Percentiles rank a stretch among this genome's conserved stretches.
These are phyloP conservation scores for Venturia canescens DNA, from an alignment of 1,140 invertebrate species.

Conservation along the genomic window DNA sequence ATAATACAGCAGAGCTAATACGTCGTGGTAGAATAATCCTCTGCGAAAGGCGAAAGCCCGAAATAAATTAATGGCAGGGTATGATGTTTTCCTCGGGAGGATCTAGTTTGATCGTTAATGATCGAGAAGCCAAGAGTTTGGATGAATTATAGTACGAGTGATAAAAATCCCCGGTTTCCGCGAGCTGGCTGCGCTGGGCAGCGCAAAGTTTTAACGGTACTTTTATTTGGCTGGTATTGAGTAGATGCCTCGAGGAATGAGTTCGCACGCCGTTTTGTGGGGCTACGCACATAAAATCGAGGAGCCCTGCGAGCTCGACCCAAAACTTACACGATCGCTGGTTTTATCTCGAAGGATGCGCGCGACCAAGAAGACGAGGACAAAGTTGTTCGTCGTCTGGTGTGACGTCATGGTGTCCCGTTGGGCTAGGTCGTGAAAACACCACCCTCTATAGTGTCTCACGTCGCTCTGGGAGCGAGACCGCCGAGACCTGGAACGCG, in stretches of 20 bases:
- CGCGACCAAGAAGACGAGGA: constrained; percentile 12
- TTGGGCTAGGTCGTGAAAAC: constrained; percentile 69
- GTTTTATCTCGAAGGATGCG: background rate
- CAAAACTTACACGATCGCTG: background rate
- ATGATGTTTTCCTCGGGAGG: too few relatives aligned
- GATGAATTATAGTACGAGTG: background rate
- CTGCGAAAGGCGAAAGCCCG: too few relatives aligned
- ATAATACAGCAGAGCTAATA: too few relatives aligned
- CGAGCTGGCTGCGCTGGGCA: too few relatives aligned
- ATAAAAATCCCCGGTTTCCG: background rate
- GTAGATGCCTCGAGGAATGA: too few relatives aligned
- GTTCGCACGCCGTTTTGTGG: too few relatives aligned
- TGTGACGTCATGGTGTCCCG: constrained; percentile 66
- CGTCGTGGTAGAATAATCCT: too few relatives aligned
- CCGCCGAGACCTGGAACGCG: background rate
- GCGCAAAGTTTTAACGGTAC: background rate
- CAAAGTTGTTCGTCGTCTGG: constrained; percentile 51
- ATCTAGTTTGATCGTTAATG: background rate
- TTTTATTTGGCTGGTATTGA: background rate
- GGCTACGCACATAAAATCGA: too few relatives aligned
- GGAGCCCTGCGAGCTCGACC: background rate
- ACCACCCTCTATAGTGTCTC: constrained; percentile 33
- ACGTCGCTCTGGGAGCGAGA: background rate
- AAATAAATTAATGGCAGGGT: background rate
- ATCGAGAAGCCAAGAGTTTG: background rate